A percentile compares a stretch with the other conserved stretches of the same genome.
Evolutionary conservation across 2,113 vertebrate genomes (phyloP).

Genomic region (Hemiscyllium ocellatum): DNA sequence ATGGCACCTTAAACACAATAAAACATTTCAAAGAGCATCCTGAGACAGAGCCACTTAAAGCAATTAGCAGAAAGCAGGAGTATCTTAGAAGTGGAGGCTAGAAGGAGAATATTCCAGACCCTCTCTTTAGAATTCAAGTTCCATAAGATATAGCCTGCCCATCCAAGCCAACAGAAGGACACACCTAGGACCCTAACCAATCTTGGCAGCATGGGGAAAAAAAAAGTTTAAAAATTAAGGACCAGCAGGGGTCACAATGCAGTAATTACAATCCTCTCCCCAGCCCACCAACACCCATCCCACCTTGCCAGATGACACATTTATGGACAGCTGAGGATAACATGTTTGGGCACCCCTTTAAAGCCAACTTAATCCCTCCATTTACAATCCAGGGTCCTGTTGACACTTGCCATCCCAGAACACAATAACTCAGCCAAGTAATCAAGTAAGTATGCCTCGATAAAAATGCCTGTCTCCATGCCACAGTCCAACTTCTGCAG

Average conservation of each 20-base stretch:
- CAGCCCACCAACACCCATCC: too few relatives aligned
- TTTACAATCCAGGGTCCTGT: background rate
- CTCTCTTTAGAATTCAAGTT: background rate
- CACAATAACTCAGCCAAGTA: background rate
- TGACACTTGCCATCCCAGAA: background rate
- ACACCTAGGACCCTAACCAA: background rate
- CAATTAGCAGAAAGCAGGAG: background rate
- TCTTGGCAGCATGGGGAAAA: background rate
- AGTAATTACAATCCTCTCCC: background rate
- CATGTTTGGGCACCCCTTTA: background rate
- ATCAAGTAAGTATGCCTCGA: background rate
- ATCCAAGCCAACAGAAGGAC: background rate
- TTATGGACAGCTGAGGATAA: background rate
- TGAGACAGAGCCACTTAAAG: background rate
- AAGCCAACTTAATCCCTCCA: background rate
- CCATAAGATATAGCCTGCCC: background rate
- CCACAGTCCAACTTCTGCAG: background rate
- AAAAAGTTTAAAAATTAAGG: background rate
- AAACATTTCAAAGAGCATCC: background rate
- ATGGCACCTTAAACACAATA: background rate
- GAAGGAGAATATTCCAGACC: background rate
- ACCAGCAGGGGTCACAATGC: background rate
- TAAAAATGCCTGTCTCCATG: background rate
- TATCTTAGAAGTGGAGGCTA: background rate
- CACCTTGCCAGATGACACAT: background rate